Evolutionary conservation across 2,113 vertebrate species (phyloP), one percentile per base, ranked within the genome.

Genomic region (Panthera tigris): DNA sequence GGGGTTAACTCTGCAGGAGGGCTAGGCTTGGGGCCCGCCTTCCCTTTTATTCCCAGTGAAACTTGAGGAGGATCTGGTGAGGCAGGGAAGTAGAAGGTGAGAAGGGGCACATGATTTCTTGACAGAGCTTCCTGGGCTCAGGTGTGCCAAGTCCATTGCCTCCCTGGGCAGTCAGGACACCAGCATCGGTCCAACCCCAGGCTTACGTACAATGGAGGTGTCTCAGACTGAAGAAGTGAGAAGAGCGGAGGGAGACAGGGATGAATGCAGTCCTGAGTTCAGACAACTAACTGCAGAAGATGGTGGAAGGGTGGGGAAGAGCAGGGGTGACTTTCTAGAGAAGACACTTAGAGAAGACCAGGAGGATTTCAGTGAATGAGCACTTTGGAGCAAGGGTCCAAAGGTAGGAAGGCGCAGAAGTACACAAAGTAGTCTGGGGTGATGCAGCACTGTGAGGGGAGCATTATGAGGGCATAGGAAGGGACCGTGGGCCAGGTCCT

Each of bases 1-100:
- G 31, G 57, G 61, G 96, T 97, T 96, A 96, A 97, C 31, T 61
- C n/a, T 71, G 87, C 63, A 55, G 71, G 55, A 96, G 57, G 23
- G 21, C 63, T 33, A 31, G 36, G 50, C 16, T 65, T 66, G 45
- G 33, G 71, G 27, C 36, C 74, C 3, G 5, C 39, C 52, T 92
- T 79, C n/a, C 82, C 61, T 92, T 65, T 55, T 79, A 65, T 82
- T 89, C 85, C 52, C 36, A 66, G 41, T 95, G 95, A 97, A 96
- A 97, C n/a, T 36, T 86, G 91, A 98, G 93, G 81, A 95, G 29
- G 55, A 76, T 10, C 15, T 25, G 36, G 81, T 41, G 80, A 79
- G 39, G 39, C 27, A 76, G 39, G 27, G 27, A 48, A 95, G 50
- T 63, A 41, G 12, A 76, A 88, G 87, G 83, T 68, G 71, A 83